Evolutionary conservation across 2,888 invertebrate genomes (phyloP), one percentile per base, ranked within the genome.

Genomic region (Napeogenes sylphis): DNA sequence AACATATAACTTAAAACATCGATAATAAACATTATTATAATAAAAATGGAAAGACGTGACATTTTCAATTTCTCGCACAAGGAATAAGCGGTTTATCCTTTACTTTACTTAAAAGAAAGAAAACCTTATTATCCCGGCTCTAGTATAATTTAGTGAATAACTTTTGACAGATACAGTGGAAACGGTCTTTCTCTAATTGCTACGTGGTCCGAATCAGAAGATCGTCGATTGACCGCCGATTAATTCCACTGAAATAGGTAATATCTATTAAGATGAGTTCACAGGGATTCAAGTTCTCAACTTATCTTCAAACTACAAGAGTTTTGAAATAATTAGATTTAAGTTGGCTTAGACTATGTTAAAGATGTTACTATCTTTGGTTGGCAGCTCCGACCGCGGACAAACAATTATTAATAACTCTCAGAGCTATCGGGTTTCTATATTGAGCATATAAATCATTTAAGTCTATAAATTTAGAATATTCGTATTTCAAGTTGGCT

Each of bases 191-290:
- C 58, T 78, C 81, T 85, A 87, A 87, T 87, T 87, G 83, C 78
- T 84, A 86, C 87, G 87, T 84, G 84, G 71, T 64, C 70, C 64
- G 87, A 83, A 86, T 87, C 67, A 67, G 73, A 75, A 77, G 71
- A 58, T 63, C 68, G 70, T 61, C 64, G 63, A 68, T 69, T 67
- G 70, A 70, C 68, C 65, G 59, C 62, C 63, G 66, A 69, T 65
- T 67, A 67, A 65, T 67, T 65, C 67, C 61, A 38, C 59, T 61
- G 61, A 65, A 65, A 65, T 67, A 65, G 63, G 61, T 67, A 65
- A 67, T 65, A 67, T 64, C 58, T 64, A 65, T 63, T 65, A 67
- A 61, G 67, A 67, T 57, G 65, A 67, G 62, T 51, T 30, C 12
- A 51, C 30, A 30, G 51, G 51, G 21, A 8, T 51, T 51, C 12